Evolutionary conservation across 2,888 invertebrate species (phyloP), one percentile per base, ranked within the genome.

Genomic region (Andrena bucephala): DNA sequence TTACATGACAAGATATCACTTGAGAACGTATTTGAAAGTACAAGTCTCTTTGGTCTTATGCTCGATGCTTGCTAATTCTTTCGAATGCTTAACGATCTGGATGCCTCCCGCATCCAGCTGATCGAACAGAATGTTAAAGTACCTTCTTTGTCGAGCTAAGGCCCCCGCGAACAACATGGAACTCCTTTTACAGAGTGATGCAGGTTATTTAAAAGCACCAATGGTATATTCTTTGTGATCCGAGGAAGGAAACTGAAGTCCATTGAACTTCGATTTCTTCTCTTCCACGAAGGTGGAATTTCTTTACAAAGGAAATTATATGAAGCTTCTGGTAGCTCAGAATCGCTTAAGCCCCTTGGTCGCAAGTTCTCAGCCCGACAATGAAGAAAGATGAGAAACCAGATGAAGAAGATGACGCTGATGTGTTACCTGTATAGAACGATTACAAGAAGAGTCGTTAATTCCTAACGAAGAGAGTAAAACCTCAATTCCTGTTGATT

Each of bases 401-500:
- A 48, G 4, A 24, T 50, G 10, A 29, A 48, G 10, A 60, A 10
- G n/a, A 52, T 0, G 27, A n/a, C 31, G 6, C 24, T 29, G 31
- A 0, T 7, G 20, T 29, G 20, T 60, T 59, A 48, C 6, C 36
- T 74, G 68, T 48, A 62, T 67, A 72, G 33, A 70, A 66, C 29
- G 48, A 77, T 63, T 36, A 36, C 67, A 33, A 59, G 27, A 50
- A 65, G 33, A 20, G 6, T 20, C 20, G 52, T 52, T 31, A 69
- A 73, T n/a, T 31, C 16, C 52, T 75, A 42, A 70, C 50, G 69
- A 73, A 60, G 31, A 54, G 62, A 62, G n/a, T 71, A 33, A 76
- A 82, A 82, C 62, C 76, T 82, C 70, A 81, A 82, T 81, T 82
- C 81, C 81, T 82, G 50, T 57, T 52, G 36, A 60, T 70, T 31